A percentile compares a stretch with the other conserved stretches of the same genome.
phyloP scores from a whole-genome alignment of 2,888 invertebrate species.

The Dexiosoma caninum region DNA sequence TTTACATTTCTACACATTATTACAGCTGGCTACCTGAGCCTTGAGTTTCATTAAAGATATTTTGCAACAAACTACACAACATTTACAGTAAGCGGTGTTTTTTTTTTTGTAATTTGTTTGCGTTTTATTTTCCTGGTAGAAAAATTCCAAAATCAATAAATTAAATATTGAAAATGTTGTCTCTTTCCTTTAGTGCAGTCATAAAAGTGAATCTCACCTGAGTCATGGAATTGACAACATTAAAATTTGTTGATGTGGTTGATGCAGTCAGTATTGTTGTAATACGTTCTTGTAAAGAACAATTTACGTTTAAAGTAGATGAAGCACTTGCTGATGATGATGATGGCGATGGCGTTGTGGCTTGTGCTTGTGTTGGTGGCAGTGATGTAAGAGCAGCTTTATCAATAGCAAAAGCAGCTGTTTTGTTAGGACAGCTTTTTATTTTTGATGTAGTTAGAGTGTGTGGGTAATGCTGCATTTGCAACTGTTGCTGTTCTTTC shows the following conservation, averaged over 20 bases:
- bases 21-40: too few relatives aligned
- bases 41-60: too few relatives aligned
- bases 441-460: constrained; percentile 26
- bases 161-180: background rate
- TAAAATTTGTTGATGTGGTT: constrained; percentile 59
- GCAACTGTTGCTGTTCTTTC: constrained; percentile 36
- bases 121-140: background rate
- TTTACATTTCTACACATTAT: too few relatives aligned
- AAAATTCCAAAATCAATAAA: constrained; percentile 9
- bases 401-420: constrained; percentile 35
- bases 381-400: background rate
- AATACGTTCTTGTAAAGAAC: constrained; percentile 30
- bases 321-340: constrained; percentile 30
- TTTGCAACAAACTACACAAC: too few relatives aligned
- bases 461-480: constrained; percentile 54
- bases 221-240: constrained; percentile 66
- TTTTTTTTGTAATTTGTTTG: background rate
- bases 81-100: too few relatives aligned
- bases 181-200: too few relatives aligned
- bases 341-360: background rate
- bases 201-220: constrained; percentile 69
- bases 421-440: constrained; percentile 23
- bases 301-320: constrained; percentile 48
- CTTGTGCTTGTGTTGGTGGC: background rate
- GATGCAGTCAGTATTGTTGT: constrained; percentile 41